A percentile compares a stretch with the other conserved stretches of the same genome.
These are phyloP conservation scores for Ursus arctos DNA, from an alignment of 2,113 vertebrate genomes.

Conservation along the genomic window DNA sequence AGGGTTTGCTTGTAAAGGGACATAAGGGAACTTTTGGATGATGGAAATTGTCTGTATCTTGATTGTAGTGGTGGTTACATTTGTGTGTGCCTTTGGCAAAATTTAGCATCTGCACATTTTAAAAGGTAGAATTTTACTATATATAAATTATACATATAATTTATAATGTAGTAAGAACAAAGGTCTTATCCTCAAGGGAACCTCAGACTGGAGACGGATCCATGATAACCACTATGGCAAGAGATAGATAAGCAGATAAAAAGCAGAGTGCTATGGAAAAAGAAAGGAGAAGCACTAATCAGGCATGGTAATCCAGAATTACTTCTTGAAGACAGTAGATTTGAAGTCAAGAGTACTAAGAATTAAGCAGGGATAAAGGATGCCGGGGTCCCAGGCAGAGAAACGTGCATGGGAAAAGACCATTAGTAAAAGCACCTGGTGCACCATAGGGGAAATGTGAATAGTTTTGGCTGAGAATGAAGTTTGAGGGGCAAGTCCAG, in stretches of 20 bases:
- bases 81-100: neutral
- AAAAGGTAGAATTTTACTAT: neutral
- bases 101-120: neutral
- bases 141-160: neutral
- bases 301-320: neutral
- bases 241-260: neutral
- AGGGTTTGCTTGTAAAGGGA: neutral
- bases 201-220: neutral
- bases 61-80: neutral
- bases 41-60: neutral
- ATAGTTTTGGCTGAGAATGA: neutral
- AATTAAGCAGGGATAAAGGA: neutral
- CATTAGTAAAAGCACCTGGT: neutral
- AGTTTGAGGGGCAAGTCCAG: neutral
- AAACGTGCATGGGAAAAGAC: neutral
- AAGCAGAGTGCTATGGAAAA: neutral
- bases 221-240: neutral
- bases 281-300: neutral
- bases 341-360: neutral
- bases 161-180: neutral
- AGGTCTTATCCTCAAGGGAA: neutral
- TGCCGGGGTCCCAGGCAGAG: neutral
- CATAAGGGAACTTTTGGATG: neutral
- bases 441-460: too few species aligned
- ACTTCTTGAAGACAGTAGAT: neutral